Evolutionary conservation across 1,140 invertebrate genomes (phyloP).

Genomic region (Eueides isabella): DNA sequence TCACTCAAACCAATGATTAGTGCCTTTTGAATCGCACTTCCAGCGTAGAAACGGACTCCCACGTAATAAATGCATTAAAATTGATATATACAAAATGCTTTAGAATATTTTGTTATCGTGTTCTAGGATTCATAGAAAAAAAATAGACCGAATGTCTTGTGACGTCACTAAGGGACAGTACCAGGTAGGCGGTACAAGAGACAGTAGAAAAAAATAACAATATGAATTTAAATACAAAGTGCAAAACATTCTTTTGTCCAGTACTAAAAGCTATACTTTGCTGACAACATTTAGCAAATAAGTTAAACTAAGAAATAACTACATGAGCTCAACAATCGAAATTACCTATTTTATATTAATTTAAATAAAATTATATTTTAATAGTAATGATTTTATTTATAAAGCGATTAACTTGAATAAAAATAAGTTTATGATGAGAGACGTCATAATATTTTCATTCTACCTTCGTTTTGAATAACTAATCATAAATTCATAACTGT

Average conservation of each 20-base stretch:
- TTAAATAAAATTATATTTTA: too few relatives aligned
- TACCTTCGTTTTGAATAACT: too few relatives aligned
- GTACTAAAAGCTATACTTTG: background rate
- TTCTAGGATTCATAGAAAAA: constrained; percentile 60
- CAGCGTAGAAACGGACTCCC: constrained; percentile 73
- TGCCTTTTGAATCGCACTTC: constrained; percentile 44
- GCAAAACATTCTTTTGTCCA: background rate
- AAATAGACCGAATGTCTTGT: constrained; percentile 44
- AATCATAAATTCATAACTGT: too few relatives aligned
- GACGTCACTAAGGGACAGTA: constrained; percentile 40
- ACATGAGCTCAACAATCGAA: background rate
- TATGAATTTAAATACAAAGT: background rate
- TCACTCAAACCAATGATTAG: constrained; percentile 60
- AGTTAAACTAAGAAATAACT: background rate
- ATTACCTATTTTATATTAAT: too few relatives aligned
- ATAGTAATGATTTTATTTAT: too few relatives aligned
- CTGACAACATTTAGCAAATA: background rate
- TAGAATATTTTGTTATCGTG: constrained; percentile 53
- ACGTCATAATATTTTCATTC: too few relatives aligned
- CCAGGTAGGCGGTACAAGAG: constrained; percentile 26
- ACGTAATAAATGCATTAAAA: constrained; percentile 12
- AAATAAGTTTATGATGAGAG: too few relatives aligned
- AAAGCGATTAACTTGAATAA: too few relatives aligned
- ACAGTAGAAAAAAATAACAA: background rate
- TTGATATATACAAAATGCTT: constrained; percentile 46